These are phyloP conservation scores for Cinara cedri DNA, from an alignment of 2,888 invertebrate species.

Conservation along the genomic window DNA sequence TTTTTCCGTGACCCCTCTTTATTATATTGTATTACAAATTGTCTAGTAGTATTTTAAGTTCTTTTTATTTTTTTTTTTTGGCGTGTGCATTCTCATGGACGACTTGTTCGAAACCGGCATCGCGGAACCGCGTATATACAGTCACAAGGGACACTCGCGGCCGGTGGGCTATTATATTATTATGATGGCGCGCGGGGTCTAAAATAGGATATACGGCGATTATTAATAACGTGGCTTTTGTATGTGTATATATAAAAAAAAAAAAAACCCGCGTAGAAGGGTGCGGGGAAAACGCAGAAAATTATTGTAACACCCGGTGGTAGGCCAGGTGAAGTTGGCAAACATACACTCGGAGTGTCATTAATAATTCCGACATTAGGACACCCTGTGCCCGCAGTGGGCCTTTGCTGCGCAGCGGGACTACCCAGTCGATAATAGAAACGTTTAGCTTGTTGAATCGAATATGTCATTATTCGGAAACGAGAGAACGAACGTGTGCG, in stretches of 20 bases:
- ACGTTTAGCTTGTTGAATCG: constrained; percentile 57
- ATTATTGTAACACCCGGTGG: constrained; percentile 42
- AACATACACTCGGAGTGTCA: constrained; percentile 46
- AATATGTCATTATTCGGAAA: constrained; percentile 55
- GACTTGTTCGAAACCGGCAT: constrained; percentile 46
- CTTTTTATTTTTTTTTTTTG: constrained; percentile 21
- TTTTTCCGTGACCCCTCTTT: constrained; percentile 1
- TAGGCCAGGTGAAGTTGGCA: constrained; percentile 52
- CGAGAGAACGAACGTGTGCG: too few relatives aligned
- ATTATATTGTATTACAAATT: neutral
- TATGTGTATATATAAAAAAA: neutral
- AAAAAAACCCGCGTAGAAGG: too few relatives aligned
- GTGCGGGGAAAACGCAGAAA: constrained; percentile 12
- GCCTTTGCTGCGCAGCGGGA: constrained; percentile 49
- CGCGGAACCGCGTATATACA: constrained; percentile 34
- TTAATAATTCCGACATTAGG: constrained; percentile 57
- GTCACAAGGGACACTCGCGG: constrained; percentile 19
- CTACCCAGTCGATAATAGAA: constrained; percentile 55
- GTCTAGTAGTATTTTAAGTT: constrained; percentile 8
- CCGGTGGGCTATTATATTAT: neutral
- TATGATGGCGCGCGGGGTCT: neutral
- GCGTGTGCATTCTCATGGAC: constrained; percentile 49
- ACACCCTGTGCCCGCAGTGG: constrained; percentile 34
- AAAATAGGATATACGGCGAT: constrained; percentile 44
- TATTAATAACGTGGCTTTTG: constrained; percentile 55